A percentile compares a stretch with the other conserved stretches of the same genome.
Conservation (phyloP, 2,113 vertebrate genomes). For the Tragelaphus buxtoni region DNA sequence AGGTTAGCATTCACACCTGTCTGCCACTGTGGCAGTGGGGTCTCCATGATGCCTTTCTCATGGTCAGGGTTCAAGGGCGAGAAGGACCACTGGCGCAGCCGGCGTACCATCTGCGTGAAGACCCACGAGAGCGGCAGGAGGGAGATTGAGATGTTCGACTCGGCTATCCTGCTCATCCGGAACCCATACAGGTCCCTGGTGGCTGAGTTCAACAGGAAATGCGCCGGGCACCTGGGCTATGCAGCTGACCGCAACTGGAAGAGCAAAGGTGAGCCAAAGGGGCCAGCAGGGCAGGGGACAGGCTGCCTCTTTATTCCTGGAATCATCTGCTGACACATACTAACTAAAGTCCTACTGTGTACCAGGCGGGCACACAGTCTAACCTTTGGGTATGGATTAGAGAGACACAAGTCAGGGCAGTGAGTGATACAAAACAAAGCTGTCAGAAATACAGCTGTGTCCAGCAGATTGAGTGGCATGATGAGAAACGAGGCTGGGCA, state of each 20-base stretch:
- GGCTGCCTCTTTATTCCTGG: not conserved
- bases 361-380: not conserved
- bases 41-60: not conserved
- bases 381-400: not conserved
- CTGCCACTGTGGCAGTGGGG: not conserved
- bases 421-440: not conserved
- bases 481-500: not conserved
- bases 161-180: constrained; percentile 92
- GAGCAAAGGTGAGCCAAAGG: constrained; percentile 86
- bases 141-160: constrained; percentile 95
- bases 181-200: constrained; percentile 95
- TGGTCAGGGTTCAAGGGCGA: constrained; percentile 95
- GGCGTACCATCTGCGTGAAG: constrained; percentile 95
- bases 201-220: constrained; percentile 97
- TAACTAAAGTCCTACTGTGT: not conserved
- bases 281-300: fast-evolving
- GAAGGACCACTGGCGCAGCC: constrained; percentile 98
- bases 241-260: constrained; percentile 94
- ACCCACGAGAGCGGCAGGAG: constrained; percentile 95
- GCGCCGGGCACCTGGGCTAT: constrained; percentile 95
- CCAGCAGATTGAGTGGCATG: not conserved
- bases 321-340: not conserved
- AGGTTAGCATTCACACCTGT: not conserved
- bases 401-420: not conserved
- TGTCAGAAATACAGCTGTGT: not conserved